Evolutionary conservation across 2,797 vertebrate species (phyloP), one percentile per base, ranked within the genome.

Genomic region (Onychomys torridus): DNA sequence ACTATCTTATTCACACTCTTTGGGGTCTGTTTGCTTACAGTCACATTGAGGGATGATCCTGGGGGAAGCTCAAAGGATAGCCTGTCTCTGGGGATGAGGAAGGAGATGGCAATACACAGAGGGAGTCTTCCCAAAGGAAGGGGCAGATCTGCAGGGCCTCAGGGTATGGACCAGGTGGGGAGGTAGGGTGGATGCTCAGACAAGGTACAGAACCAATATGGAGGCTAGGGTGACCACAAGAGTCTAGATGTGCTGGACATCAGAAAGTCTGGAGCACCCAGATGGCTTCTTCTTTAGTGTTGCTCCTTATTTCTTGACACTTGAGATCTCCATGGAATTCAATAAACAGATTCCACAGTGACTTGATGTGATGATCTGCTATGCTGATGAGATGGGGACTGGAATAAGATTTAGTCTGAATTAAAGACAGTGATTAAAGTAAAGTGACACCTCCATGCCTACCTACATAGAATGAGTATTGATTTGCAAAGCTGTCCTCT

Each of bases 381-480:
- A 43, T 40, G 2, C n/a, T 57, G 43, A 25, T 84, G n/a, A 37
- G 52, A 57, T n/a, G 59, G 23, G 21, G 10, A 12, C 86, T 63
- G 25, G 34, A 67, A 49, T 90, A 82, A 85, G 83, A 76, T 71
- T 93, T 89, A 67, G 55, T 34, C 40, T 59, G 75, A 96, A 89
- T 95, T 92, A 76, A 83, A 76, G 43, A 49, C n/a, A 94, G n/a
- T 73, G 57, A 46, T 63, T n/a, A n/a, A n/a, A n/a, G 34, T 61
- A 55, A 89, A 78, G 59, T 87, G 89, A 61, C 34, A 65, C 27
- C 82, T 55, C 49, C 10, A 10, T n/a, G 34, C 37, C 16, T 11
- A 37, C 19, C 81, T 23, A 75, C 23, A 16, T 8, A 92, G 40
- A 71, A 52, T 32, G 13, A 27, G 57, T 27, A 55, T 49, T 55